Percentiles rank a stretch among this genome's conserved stretches.
Conservation (phyloP, 2,113 vertebrate species). For the Bufo gargarizans region DNA sequence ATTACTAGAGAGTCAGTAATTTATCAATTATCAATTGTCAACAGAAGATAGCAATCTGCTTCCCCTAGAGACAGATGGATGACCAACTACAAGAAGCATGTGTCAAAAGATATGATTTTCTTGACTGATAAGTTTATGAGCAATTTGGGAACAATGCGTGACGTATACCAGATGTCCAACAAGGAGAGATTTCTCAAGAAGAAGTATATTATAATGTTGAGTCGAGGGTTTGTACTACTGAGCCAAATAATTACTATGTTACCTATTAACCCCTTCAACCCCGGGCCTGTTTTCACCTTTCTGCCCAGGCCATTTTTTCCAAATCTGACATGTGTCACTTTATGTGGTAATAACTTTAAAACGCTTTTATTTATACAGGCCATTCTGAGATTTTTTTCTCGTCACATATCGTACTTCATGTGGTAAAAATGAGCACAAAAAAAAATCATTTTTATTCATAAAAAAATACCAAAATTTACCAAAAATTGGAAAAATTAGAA, state of each 20-base stretch:
- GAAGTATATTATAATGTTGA: conserved; percentile 47
- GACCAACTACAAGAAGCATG: conserved; percentile 20
- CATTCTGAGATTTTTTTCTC: no score
- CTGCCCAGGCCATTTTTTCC: no score
- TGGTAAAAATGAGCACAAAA: no score
- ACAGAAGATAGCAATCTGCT: conserved; percentile 16
- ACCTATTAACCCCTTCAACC: background rate
- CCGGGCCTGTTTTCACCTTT: no score
- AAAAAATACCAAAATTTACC: no score
- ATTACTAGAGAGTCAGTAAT: no score
- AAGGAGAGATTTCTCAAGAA: conserved; percentile 45
- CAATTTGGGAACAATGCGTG: conserved; percentile 42
- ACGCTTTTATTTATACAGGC: no score
- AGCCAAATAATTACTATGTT: conserved; percentile 34
- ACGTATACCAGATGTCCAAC: conserved; percentile 31
- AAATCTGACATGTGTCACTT: no score
- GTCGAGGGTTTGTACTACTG: background rate
- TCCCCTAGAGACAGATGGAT: conserved; percentile 39
- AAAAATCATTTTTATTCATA: no score
- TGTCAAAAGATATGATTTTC: conserved; percentile 10
- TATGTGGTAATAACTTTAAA: no score
- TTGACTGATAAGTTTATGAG: conserved; percentile 25
- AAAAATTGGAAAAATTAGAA: no score
- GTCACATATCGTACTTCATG: no score
- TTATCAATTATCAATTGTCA: background rate